phyloP scores from a whole-genome alignment of 2,113 vertebrate species.

The Acrocephalus kingi region DNA sequence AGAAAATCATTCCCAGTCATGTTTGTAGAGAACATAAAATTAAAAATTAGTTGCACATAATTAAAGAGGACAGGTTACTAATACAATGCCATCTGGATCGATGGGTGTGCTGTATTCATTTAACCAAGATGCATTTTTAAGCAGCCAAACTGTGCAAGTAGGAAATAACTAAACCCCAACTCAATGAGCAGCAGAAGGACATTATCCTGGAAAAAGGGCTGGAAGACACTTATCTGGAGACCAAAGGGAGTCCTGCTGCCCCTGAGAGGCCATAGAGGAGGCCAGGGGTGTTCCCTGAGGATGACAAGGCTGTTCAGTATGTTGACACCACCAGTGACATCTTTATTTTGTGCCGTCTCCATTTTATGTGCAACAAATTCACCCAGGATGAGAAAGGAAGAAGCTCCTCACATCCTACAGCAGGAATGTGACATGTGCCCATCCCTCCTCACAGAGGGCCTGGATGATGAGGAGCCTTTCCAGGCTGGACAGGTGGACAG shows the following conservation, averaged over 20 bases:
- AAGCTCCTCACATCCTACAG: not conserved
- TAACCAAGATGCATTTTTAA: not conserved
- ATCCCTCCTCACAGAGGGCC: not conserved
- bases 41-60: constrained; percentile 41
- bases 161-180: not conserved
- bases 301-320: fast-evolving
- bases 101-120: not conserved
- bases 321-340: not conserved
- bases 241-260: not conserved
- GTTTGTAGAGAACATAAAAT: constrained; percentile 27
- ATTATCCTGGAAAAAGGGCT: not conserved
- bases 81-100: constrained; percentile 11
- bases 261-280: fast-evolving
- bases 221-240: not conserved
- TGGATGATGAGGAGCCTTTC: not conserved
- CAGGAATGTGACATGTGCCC: not conserved
- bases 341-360: not conserved
- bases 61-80: constrained; percentile 56
- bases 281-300: not conserved
- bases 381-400: not conserved
- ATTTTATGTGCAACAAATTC: not conserved
- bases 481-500: not conserved
- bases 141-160: not conserved
- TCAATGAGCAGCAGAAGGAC: not conserved
- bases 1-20: constrained; percentile 24